phyloP scores from a whole-genome alignment of 1,140 invertebrate genomes.

The Chymomyza costata region DNA sequence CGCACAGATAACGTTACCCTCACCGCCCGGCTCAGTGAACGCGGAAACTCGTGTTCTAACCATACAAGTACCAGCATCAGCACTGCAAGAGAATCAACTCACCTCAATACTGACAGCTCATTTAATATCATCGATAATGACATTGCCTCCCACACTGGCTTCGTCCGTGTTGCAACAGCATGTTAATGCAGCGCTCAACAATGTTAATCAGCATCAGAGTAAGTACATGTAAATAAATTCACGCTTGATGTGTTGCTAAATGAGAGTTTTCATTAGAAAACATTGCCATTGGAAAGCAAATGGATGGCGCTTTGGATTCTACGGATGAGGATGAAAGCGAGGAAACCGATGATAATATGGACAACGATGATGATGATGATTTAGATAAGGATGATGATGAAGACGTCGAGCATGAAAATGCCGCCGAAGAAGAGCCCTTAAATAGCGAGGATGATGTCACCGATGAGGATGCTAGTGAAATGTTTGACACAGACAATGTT shows the following conservation, averaged over 20 bases:
- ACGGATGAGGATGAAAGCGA: slow-evolving; percentile 84
- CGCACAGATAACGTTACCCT: slow-evolving; percentile 79
- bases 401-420: slow-evolving; percentile 83
- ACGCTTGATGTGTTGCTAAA: not conserved
- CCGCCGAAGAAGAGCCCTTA: slow-evolving; percentile 92
- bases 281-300: slow-evolving; percentile 58
- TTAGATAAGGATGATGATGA: slow-evolving; percentile 87
- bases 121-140: slow-evolving; percentile 90
- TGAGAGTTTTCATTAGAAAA: slow-evolving; percentile 40
- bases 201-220: slow-evolving; percentile 76
- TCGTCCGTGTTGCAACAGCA: slow-evolving; percentile 89
- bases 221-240: slow-evolving; percentile 21
- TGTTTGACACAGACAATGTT: slow-evolving; percentile 99
- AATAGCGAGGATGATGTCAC: slow-evolving; percentile 98
- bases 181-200: slow-evolving; percentile 86
- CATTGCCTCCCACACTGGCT: slow-evolving; percentile 85
- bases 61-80: slow-evolving; percentile 89
- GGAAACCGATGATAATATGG: slow-evolving; percentile 82
- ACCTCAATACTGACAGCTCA: slow-evolving; percentile 84
- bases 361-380: slow-evolving; percentile 83
- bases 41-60: slow-evolving; percentile 83
- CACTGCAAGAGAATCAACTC: slow-evolving; percentile 83
- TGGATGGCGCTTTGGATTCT: slow-evolving; percentile 86
- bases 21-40: slow-evolving; percentile 81
- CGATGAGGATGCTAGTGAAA: slow-evolving; percentile 94